Evolutionary conservation across 2,113 vertebrate genomes (phyloP).

Genomic region (Ahaetulla prasina): DNA sequence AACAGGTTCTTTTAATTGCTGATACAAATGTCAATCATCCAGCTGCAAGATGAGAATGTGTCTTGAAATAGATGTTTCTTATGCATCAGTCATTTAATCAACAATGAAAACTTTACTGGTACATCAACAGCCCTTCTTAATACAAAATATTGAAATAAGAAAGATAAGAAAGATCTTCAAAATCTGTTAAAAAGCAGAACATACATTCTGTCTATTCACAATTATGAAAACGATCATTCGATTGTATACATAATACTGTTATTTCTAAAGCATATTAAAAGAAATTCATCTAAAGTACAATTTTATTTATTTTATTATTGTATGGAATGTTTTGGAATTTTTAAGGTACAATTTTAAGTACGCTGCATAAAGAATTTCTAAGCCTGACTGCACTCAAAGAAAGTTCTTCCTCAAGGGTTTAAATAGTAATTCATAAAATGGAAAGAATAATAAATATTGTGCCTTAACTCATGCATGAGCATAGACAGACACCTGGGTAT

Average conservation of each 20-base stretch:
- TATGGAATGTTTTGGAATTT: slow-evolving; percentile 63
- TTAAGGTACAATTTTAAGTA: slow-evolving; percentile 56
- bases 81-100: slow-evolving; percentile 81
- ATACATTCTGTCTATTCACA: slow-evolving; percentile 27
- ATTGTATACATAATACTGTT: slow-evolving; percentile 42
- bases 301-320: slow-evolving; percentile 26
- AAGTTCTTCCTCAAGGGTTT: slow-evolving; percentile 76
- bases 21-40: slow-evolving; percentile 83
- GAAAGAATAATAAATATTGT: slow-evolving; percentile 78
- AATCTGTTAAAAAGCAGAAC: slow-evolving; percentile 24
- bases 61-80: slow-evolving; percentile 72
- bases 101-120: slow-evolving; percentile 69
- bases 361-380: slow-evolving; percentile 53
- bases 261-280: slow-evolving; percentile 42
- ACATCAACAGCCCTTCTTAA: slow-evolving; percentile 78
- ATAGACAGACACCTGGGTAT: slow-evolving; percentile 71
- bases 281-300: slow-evolving; percentile 56
- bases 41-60: slow-evolving; percentile 53
- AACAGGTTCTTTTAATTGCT: slow-evolving; percentile 86
- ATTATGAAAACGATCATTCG: slow-evolving; percentile 51
- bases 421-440: slow-evolving; percentile 76
- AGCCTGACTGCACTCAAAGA: slow-evolving; percentile 65
- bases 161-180: slow-evolving; percentile 25
- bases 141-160: slow-evolving; percentile 60
- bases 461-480: slow-evolving; percentile 65